These are phyloP conservation scores for Olivierus martensii DNA, from an alignment of 1,140 invertebrate species.

Conservation along the genomic window DNA sequence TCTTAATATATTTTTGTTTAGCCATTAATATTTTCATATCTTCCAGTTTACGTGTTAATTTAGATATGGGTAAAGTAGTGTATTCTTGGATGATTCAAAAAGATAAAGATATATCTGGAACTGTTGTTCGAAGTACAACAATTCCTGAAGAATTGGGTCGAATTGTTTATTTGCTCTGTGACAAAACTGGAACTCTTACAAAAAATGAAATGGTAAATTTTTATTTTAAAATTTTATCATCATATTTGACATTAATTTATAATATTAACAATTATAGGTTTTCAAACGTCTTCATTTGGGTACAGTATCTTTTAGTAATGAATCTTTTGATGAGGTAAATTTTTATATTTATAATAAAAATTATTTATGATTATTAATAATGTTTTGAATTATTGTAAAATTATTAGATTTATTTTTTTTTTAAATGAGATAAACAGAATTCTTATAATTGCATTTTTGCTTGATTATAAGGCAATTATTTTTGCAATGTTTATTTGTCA, in stretches of 20 bases:
- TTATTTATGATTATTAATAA: too few relatives aligned
- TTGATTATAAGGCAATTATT: too few relatives aligned
- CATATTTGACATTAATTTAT: not conserved
- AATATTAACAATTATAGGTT: slow-evolving; percentile 32
- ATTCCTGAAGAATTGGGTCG: slow-evolving; percentile 97
- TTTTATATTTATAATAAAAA: too few relatives aligned
- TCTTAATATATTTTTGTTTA: not conserved
- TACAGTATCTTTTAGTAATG: slow-evolving; percentile 68
- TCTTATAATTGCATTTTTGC: too few relatives aligned
- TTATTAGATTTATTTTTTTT: too few relatives aligned
- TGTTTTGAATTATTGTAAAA: too few relatives aligned
- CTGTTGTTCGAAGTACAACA: slow-evolving; percentile 94
- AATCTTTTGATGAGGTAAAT: slow-evolving; percentile 74
- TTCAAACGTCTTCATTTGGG: slow-evolving; percentile 89
- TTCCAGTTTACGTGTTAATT: slow-evolving; percentile 83
- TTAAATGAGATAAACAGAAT: too few relatives aligned
- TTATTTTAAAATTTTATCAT: not conserved
- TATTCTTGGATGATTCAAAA: slow-evolving; percentile 94
- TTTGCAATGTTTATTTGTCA: too few relatives aligned
- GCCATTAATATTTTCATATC: not conserved
- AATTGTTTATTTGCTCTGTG: slow-evolving; percentile 87
- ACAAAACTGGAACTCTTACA: slow-evolving; percentile 97
- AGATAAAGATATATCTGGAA: slow-evolving; percentile 82
- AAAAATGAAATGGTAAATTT: slow-evolving; percentile 85
- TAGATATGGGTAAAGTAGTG: slow-evolving; percentile 96